These are phyloP conservation scores for Laterallus jamaicensis DNA, from an alignment of 2,113 vertebrate species.

Conservation along the genomic window DNA sequence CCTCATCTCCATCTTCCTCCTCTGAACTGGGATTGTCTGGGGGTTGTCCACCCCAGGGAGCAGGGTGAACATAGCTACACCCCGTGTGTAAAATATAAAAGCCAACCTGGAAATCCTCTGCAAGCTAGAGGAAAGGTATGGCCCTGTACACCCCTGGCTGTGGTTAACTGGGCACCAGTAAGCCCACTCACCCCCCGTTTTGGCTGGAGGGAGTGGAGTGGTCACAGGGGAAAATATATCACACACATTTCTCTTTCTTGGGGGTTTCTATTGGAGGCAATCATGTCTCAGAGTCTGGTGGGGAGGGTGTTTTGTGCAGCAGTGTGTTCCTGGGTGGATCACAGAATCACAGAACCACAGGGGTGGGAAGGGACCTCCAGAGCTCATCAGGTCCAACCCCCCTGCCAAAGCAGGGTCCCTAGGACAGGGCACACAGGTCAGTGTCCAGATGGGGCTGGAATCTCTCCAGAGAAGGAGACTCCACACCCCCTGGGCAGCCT, in stretches of 20 bases:
- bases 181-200: background rate
- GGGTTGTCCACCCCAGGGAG: background rate
- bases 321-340: background rate
- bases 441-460: no score
- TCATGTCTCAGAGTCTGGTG: background rate
- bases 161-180: background rate
- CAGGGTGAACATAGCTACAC: no score
- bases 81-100: background rate
- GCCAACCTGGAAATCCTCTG: background rate
- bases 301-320: background rate
- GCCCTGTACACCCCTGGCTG: fast-evolving
- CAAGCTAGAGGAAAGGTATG: background rate
- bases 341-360: no score
- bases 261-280: background rate
- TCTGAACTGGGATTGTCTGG: background rate
- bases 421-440: no score
- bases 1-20: background rate
- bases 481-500: no score
- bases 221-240: background rate
- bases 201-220: background rate
- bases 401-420: no score
- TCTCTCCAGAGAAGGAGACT: no score
- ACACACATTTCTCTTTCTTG: background rate
- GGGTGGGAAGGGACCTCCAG: no score
- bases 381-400: no score